Evolutionary conservation across 2,888 invertebrate species (phyloP), one percentile per base, ranked within the genome.

Genomic region (Sphaeridia pumilis): DNA sequence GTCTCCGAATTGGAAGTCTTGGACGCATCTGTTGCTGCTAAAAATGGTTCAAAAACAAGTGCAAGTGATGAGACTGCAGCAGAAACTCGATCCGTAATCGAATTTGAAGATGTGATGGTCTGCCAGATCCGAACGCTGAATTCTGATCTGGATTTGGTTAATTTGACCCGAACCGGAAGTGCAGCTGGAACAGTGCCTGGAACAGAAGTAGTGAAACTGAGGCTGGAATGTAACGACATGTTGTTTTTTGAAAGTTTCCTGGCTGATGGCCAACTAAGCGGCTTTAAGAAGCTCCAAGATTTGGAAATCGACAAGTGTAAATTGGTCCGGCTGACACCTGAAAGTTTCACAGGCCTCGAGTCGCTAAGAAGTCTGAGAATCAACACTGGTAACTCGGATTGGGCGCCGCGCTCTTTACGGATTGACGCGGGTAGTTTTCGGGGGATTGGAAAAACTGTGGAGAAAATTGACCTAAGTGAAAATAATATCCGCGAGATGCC

Each of bases 401-500:
- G 84, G 84, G 82, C 84, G 14, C 79, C 82, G 21, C 81, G 83
- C 80, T n/a, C n/a, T n/a, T n/a, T n/a, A n/a, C n/a, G n/a, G n/a
- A n/a, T n/a, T n/a, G n/a, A n/a, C n/a, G n/a, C n/a, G n/a, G n/a
- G n/a, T n/a, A n/a, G n/a, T n/a, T n/a, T n/a, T n/a, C n/a, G n/a
- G n/a, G n/a, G n/a, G n/a, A n/a, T n/a, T n/a, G n/a, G n/a, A n/a
- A n/a, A n/a, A n/a, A n/a, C n/a, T n/a, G n/a, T n/a, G n/a, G n/a
- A n/a, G n/a, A n/a, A 78, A 54, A 74, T 89, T 67, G 84, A 88
- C 72, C 74, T 90, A 70, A 80, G 82, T 67, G 81, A 84, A 72
- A 89, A 87, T 74, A 87, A 88, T 73, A 78, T 90, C 61, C 78
- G 84, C 65, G 79, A 81, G 60, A 70, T 89, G 68, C 87, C 88